A percentile compares a stretch with the other conserved stretches of the same genome.
Conservation (phyloP, 2,888 invertebrate genomes). For the Apodemia hepburni region DNA sequence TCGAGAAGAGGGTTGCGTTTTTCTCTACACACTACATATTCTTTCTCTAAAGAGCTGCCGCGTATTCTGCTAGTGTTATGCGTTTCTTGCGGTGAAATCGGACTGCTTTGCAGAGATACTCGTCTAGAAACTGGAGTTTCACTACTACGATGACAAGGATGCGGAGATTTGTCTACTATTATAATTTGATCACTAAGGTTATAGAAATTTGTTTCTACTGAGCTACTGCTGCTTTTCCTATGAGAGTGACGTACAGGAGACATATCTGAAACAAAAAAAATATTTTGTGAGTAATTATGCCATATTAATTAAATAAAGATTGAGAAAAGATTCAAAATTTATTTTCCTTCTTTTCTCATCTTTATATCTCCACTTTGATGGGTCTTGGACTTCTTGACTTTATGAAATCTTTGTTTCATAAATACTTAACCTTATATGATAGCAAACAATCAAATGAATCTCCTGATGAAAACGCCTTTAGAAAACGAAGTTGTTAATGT, state of each 20-base stretch:
- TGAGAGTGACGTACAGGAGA: slow-evolving; percentile 82
- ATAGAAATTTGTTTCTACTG: slow-evolving; percentile 84
- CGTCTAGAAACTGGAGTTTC: slow-evolving; percentile 64
- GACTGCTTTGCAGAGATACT: slow-evolving; percentile 66
- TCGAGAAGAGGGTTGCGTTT: slow-evolving; percentile 85
- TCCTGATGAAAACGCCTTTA: no score
- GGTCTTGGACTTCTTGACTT: no score
- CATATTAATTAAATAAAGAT: no score
- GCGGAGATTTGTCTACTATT: slow-evolving; percentile 79
- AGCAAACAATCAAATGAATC: no score
- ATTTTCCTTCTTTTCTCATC: no score
- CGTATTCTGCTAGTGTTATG: slow-evolving; percentile 72
- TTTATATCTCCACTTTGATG: no score
- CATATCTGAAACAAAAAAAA: slow-evolving; percentile 72
- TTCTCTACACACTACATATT: slow-evolving; percentile 80
- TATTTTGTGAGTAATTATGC: neutral
- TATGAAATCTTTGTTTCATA: no score
- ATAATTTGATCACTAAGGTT: slow-evolving; percentile 82
- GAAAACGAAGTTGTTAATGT: no score
- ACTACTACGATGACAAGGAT: slow-evolving; percentile 58
- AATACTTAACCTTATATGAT: no score
- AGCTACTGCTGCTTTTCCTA: slow-evolving; percentile 82
- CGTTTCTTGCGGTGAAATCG: slow-evolving; percentile 67
- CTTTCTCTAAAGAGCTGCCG: slow-evolving; percentile 76
- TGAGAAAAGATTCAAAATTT: no score